phyloP scores from a whole-genome alignment of 2,797 vertebrate genomes.

The Ficedula albicollis region DNA sequence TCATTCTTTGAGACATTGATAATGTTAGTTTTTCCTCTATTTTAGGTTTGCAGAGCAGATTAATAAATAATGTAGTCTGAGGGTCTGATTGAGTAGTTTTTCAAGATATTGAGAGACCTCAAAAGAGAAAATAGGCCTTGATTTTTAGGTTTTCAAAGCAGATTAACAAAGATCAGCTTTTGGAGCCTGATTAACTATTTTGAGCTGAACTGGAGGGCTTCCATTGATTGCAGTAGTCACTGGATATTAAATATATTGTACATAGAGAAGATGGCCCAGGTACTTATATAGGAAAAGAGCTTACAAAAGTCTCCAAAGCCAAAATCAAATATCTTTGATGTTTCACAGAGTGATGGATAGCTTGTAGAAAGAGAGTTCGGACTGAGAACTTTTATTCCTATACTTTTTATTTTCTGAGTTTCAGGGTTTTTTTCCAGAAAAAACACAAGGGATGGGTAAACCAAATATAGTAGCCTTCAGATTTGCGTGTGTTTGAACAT shows the following conservation, averaged over 20 bases:
- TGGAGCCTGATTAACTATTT: constrained; percentile 8
- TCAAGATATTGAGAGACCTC: neutral
- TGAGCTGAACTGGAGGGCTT: neutral
- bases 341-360: neutral
- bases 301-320: neutral
- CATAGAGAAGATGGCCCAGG: neutral
- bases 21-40: constrained; percentile 8
- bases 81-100: neutral
- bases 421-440: neutral
- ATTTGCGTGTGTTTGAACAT: neutral
- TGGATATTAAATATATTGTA: neutral
- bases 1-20: constrained; percentile 23
- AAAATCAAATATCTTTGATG: neutral
- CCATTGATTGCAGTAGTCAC: neutral
- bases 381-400: neutral
- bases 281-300: neutral
- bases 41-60: neutral
- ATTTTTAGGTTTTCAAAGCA: constrained; percentile 15
- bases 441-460: neutral
- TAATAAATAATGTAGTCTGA: constrained; percentile 29
- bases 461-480: neutral
- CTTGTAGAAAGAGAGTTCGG: neutral
- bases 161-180: constrained; percentile 1
- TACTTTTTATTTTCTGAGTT: neutral
- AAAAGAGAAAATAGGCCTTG: neutral